Percentiles rank a stretch among this genome's conserved stretches.
Evolutionary conservation across 2,113 vertebrate species (phyloP).

Genomic region (Motacilla tschutschensis): DNA sequence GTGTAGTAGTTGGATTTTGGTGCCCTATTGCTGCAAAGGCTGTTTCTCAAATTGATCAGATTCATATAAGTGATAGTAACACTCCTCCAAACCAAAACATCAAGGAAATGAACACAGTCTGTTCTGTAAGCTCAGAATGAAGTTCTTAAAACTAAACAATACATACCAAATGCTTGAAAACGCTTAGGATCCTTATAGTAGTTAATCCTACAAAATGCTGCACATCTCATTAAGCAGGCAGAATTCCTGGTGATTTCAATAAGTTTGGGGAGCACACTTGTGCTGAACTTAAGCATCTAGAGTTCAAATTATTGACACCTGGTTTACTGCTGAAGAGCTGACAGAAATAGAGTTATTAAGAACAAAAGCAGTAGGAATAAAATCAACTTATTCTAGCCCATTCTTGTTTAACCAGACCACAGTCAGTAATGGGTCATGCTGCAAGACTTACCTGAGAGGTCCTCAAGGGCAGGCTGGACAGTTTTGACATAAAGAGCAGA

Average conservation of each 20-base stretch:
- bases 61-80: neutral
- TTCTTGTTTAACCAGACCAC: neutral
- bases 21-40: neutral
- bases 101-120: neutral
- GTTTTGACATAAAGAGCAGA: slow-evolving; percentile 83
- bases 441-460: slow-evolving; percentile 82
- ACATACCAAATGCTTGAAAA: neutral
- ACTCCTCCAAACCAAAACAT: neutral
- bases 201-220: neutral
- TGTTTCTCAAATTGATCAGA: neutral
- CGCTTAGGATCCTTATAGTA: neutral
- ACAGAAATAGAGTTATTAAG: neutral
- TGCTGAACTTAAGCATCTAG: neutral
- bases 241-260: neutral
- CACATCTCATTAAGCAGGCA: neutral
- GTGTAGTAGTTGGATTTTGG: neutral
- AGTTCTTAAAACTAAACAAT: neutral
- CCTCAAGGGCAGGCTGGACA: slow-evolving; percentile 84
- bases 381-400: neutral
- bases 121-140: neutral
- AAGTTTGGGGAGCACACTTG: neutral
- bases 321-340: neutral
- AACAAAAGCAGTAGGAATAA: neutral
- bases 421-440: neutral
- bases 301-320: neutral